Conservation (phyloP, 2,797 vertebrate species). For the Hyperoplus immaculatus region DNA sequence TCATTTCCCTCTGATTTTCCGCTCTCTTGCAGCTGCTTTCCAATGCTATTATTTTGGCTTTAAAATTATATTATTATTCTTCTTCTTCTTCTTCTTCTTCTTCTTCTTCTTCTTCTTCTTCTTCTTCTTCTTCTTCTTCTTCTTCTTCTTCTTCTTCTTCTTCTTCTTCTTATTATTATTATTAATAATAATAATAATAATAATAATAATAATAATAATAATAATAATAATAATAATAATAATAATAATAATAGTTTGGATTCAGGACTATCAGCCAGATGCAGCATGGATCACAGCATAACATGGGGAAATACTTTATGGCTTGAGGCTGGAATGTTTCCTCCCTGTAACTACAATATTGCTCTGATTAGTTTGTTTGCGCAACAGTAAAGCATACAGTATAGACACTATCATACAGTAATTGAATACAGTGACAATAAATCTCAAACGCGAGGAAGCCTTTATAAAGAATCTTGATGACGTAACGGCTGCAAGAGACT, state of each 20-base stretch:
- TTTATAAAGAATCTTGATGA: neutral
- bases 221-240: slow-evolving; percentile 6
- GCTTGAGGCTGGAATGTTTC: neutral
- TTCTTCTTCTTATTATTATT: too few relatives aligned
- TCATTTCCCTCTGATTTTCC: slow-evolving; percentile 34
- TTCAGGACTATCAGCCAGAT: neutral
- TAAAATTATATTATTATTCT: neutral
- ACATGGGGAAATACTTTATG: slow-evolving; percentile 5
- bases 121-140: too few relatives aligned
- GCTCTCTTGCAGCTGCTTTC: slow-evolving; percentile 22
- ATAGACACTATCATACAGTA: neutral
- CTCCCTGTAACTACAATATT: slow-evolving; percentile 8
- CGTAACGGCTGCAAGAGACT: neutral
- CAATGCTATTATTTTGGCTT: slow-evolving; percentile 28
- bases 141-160: too few relatives aligned
- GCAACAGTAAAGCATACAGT: neutral
- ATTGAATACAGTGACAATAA: neutral
- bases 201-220: slow-evolving; percentile 15
- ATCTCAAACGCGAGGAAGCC: neutral
- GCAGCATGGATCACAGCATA: neutral
- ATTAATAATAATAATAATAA: slow-evolving; percentile 10
- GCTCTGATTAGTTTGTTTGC: slow-evolving; percentile 39
- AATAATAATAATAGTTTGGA: slow-evolving; percentile 12
- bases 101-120: too few relatives aligned
- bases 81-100: too few relatives aligned